Conservation (phyloP, 2,797 vertebrate genomes). For the Myiothlypis coronata region DNA sequence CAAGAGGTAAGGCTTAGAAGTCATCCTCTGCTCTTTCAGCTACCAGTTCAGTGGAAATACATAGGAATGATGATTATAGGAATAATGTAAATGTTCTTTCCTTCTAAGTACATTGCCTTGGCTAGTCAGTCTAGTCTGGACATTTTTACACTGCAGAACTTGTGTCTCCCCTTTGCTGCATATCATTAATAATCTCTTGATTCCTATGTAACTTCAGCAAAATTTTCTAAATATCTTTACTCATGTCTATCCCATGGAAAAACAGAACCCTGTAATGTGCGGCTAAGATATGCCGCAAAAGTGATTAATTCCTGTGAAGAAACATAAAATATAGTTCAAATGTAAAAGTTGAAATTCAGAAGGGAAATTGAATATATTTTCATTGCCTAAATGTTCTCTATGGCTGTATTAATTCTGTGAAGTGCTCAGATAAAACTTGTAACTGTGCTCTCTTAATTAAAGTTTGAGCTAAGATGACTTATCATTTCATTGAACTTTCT, state of each 20-base stretch:
- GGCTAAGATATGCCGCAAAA: neutral
- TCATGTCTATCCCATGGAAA: neutral
- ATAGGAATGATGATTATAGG: neutral
- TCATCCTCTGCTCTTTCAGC: neutral
- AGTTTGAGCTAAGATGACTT: neutral
- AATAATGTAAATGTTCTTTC: neutral
- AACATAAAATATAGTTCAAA: neutral
- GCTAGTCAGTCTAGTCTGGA: neutral
- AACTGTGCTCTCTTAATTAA: neutral
- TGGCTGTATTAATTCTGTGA: neutral
- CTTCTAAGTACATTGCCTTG: neutral
- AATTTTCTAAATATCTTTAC: neutral
- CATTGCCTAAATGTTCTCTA: neutral
- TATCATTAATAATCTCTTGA: neutral
- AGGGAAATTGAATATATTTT: neutral
- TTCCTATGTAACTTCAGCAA: neutral
- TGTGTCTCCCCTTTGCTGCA: neutral
- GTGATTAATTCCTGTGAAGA: neutral
- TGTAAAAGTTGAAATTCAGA: neutral
- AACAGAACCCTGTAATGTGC: neutral
- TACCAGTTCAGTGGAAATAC: neutral
- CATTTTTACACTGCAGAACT: neutral
- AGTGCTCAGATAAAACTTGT: neutral
- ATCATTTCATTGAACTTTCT: neutral
- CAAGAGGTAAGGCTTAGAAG: neutral